Conservation (phyloP, 2,888 invertebrate genomes). For the Siphlonurus alternatus region DNA sequence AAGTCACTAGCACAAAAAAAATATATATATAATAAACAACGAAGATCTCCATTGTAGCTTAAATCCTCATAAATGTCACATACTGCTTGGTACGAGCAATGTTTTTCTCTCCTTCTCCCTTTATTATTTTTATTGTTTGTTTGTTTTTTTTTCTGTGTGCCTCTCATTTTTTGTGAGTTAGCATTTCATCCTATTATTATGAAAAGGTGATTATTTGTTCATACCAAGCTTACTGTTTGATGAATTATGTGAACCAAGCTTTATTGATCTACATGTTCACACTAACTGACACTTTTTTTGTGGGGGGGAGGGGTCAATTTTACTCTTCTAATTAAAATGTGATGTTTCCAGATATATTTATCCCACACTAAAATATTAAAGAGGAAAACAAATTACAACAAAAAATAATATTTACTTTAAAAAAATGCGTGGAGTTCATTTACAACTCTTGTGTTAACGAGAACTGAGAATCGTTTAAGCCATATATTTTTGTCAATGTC, state of each 20-base stretch:
- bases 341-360: not conserved
- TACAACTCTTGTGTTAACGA: slow-evolving; percentile 18
- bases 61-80: too few species aligned
- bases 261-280: not conserved
- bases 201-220: too few species aligned
- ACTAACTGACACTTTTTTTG: not conserved
- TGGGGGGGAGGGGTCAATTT: not conserved
- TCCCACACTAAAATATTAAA: slow-evolving; percentile 7
- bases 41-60: too few species aligned
- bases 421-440: slow-evolving; percentile 15
- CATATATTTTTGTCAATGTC: slow-evolving; percentile 17
- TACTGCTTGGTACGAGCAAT: too few species aligned
- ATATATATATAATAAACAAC: too few species aligned
- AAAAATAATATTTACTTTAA: not conserved
- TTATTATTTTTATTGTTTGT: too few species aligned
- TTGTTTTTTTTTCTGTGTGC: too few species aligned
- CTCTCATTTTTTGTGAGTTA: too few species aligned
- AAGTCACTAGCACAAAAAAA: too few species aligned
- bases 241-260: not conserved
- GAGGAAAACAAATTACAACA: slow-evolving; percentile 1
- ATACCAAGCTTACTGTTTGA: too few species aligned
- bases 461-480: slow-evolving; percentile 13
- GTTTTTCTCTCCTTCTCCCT: too few species aligned
- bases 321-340: not conserved
- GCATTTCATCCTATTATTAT: too few species aligned